Conservation (phyloP, 2,113 vertebrate genomes). For the Atrichornis clamosus region DNA sequence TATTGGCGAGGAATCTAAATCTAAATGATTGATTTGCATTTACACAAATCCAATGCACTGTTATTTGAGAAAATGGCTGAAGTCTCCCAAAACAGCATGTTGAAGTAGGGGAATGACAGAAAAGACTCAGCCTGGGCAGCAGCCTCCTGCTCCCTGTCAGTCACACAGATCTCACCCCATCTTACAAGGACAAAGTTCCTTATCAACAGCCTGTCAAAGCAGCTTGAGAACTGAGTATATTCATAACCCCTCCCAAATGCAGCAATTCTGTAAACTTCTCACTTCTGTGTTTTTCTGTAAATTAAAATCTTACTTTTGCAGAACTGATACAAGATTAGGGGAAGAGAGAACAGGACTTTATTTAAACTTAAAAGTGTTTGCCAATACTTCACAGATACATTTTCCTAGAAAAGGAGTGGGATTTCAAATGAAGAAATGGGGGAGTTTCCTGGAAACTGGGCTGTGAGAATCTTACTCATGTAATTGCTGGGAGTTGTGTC, state of each 20-base stretch:
- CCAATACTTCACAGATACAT: background rate
- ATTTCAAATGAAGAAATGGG: background rate
- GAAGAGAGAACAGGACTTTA: background rate
- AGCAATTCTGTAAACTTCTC: background rate
- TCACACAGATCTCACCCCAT: background rate
- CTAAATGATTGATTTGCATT: background rate
- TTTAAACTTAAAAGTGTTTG: background rate
- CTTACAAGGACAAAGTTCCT: background rate
- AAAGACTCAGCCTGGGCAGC: background rate
- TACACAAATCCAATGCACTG: background rate
- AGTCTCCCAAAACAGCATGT: background rate
- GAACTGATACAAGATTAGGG: background rate
- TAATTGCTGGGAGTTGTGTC: background rate
- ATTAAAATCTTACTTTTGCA: background rate
- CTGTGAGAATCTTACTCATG: background rate
- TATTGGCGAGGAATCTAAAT: background rate
- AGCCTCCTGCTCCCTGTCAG: background rate
- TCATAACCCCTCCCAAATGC: background rate
- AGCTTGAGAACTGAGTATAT: background rate
- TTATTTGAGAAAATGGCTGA: background rate
- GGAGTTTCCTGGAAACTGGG: background rate
- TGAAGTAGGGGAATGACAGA: background rate
- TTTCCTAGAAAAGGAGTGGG: background rate
- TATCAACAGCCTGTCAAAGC: background rate
- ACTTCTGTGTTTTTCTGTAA: background rate